Base-by-base conservation (phyloP, 37 sponge, comb jelly and placozoan genomes). In the Hexactinellida sp. region DNA sequence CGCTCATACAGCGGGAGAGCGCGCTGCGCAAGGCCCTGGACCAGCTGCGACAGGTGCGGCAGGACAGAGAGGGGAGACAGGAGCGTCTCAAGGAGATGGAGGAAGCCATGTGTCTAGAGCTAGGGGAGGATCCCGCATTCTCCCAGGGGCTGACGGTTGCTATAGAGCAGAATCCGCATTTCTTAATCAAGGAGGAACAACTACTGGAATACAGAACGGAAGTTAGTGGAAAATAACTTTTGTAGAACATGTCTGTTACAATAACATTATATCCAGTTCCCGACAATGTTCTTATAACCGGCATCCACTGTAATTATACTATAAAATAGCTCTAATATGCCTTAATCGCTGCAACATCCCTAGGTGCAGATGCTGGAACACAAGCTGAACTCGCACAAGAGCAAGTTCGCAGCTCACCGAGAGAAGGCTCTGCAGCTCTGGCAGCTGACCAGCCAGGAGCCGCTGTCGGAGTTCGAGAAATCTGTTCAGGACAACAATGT, bases 111-210 rank as follows among this genome's bases (percentile, higher is more conserved):
- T 63, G 76, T 63, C 76, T 25, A 7, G 76, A 63, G 76, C 34
- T 63, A 63, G 76, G 76, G 34, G 76, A 63, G 25, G 76, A 63
- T 3, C 76, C 76, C 34, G 34, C 76, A 10, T 63, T 63, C 76
- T 63, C 25, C 13, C 76, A 63, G 34, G 76, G 76, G 32, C 76
- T 63, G 25, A 32, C 76, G 5, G 76, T 63, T 25, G 76, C 76
- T 63, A 63, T n/a, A 10, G 19, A 63, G 34, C 76, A 63, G 76
- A 63, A 28, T n/a, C 76, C 76, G 34, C 76, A 63, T n/a, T 63
- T 63, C 76, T n/a, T 63, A 1, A 63, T 63, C 34, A 63, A 63
- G 13, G 76, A 63, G 34, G 76, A 63, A 63, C 76, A 63, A n/a
- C 76, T 63, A 23, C 76, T 21, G 76, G 76, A 63, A n/a, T 63